Percentiles rank a stretch among this genome's conserved stretches.
These are phyloP conservation scores for Periplaneta americana DNA, from an alignment of 1,140 invertebrate genomes.

Conservation along the genomic window DNA sequence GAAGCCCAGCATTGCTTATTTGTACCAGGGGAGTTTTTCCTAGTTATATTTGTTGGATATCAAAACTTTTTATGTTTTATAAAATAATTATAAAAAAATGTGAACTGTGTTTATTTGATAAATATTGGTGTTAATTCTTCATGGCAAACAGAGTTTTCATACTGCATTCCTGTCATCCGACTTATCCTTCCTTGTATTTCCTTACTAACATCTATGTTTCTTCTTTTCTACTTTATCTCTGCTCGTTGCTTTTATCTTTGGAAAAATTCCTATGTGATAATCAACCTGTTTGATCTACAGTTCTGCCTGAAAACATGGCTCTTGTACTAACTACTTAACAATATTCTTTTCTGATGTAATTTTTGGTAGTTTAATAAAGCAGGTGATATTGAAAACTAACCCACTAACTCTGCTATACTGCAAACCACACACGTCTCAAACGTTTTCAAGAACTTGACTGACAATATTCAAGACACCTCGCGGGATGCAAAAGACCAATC, in stretches of 20 bases:
- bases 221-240: neutral
- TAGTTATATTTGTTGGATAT: slow-evolving; percentile 26
- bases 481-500: neutral
- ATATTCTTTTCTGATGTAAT: neutral
- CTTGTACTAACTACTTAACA: neutral
- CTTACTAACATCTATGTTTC: neutral
- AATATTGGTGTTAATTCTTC: slow-evolving; percentile 25
- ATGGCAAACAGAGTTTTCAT: slow-evolving; percentile 21
- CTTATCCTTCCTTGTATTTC: neutral
- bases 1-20: slow-evolving; percentile 17
- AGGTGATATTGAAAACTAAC: neutral
- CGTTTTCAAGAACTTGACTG: neutral
- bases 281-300: neutral
- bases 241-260: neutral
- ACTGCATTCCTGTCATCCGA: neutral
- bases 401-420: neutral
- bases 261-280: neutral
- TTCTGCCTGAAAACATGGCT: neutral
- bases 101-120: slow-evolving; percentile 26
- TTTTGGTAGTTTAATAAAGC: neutral
- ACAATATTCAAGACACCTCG: neutral
- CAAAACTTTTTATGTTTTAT: slow-evolving; percentile 26
- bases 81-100: slow-evolving; percentile 26
- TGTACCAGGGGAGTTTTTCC: slow-evolving; percentile 24
- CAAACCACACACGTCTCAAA: neutral